Conservation (phyloP, 1,140 invertebrate species). For the Caenorhabditis remanei region DNA sequence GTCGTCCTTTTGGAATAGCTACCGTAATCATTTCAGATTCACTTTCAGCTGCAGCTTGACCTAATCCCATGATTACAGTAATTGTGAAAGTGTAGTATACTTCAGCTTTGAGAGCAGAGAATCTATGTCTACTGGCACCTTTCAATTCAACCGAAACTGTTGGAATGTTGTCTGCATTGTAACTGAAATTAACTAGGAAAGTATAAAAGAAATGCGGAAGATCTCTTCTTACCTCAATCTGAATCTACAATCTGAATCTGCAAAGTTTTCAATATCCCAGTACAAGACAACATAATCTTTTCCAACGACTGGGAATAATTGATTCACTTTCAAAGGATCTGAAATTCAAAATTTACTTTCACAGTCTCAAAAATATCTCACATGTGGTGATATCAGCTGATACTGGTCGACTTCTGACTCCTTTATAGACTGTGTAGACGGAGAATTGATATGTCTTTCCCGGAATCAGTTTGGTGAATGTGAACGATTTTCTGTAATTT, state of each 20-base stretch:
- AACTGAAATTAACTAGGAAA: constrained; percentile 21
- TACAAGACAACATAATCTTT: constrained; percentile 72
- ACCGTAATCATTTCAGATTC: constrained; percentile 75
- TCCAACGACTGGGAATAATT: constrained; percentile 74
- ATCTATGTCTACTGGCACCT: constrained; percentile 69
- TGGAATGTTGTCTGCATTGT: constrained; percentile 60
- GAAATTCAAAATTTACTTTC: neutral
- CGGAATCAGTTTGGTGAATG: constrained; percentile 77
- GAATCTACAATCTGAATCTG: constrained; percentile 73
- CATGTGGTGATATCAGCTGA: constrained; percentile 73
- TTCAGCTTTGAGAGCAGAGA: constrained; percentile 71
- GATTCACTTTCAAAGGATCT: constrained; percentile 77
- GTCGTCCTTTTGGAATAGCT: constrained; percentile 66
- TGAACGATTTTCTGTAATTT: constrained; percentile 75
- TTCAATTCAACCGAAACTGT: constrained; percentile 68
- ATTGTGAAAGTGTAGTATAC: constrained; percentile 77
- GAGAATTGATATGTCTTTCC: constrained; percentile 75
- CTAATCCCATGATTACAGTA: constrained; percentile 74
- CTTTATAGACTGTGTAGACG: constrained; percentile 75
- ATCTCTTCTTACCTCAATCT: constrained; percentile 69
- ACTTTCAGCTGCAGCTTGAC: constrained; percentile 74
- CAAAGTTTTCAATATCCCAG: constrained; percentile 76
- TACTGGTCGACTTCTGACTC: constrained; percentile 73
- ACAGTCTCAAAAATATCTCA: constrained; percentile 52
- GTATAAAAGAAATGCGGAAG: neutral